These are phyloP conservation scores for Rutilus rutilus DNA, from an alignment of 2,113 vertebrate genomes.

Conservation along the genomic window DNA sequence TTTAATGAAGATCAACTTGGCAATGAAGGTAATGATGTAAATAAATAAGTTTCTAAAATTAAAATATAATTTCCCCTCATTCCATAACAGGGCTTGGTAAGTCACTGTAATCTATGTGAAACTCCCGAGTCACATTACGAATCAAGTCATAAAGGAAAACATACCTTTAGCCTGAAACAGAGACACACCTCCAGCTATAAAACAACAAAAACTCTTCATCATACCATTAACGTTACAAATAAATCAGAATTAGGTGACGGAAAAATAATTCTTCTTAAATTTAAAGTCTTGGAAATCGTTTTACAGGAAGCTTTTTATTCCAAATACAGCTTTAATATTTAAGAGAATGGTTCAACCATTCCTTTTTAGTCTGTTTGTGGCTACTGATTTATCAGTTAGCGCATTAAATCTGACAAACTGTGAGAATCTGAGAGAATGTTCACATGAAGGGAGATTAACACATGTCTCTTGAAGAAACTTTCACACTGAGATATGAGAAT, in stretches of 20 bases:
- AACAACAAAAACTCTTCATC: neutral
- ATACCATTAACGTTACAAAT: neutral
- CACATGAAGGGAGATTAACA: neutral
- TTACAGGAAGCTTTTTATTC: neutral
- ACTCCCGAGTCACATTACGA: neutral
- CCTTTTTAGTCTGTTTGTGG: neutral
- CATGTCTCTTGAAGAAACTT: neutral
- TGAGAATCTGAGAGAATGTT: neutral
- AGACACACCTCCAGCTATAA: neutral
- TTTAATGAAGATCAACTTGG: neutral
- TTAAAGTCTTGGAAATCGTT: neutral
- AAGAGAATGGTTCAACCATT: neutral
- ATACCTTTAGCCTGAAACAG: neutral
- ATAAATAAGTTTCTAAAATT: neutral
- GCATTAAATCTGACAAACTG: neutral
- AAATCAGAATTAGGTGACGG: neutral
- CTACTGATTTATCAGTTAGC: neutral
- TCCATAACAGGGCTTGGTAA: neutral
- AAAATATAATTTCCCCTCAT: neutral
- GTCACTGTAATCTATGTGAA: neutral
- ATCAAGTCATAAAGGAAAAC: neutral
- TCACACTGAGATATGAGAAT: neutral
- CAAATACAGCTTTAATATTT: neutral
- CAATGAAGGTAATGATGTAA: neutral
- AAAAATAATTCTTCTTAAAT: no score